Conservation (phyloP, 1,140 invertebrate genomes). For the Temnothorax nylanderi region DNA sequence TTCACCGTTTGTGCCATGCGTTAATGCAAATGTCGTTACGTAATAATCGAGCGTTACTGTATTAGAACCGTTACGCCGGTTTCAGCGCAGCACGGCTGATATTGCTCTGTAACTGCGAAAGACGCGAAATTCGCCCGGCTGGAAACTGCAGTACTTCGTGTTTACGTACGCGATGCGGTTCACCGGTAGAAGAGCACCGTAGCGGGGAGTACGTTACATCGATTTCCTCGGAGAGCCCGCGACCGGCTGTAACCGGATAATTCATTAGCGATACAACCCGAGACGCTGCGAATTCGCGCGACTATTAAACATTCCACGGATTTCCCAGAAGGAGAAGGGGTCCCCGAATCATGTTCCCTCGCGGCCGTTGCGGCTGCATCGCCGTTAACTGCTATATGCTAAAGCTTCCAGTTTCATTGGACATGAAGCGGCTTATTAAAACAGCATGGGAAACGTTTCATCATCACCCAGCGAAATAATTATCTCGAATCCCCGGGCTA, state of each 20-base stretch:
- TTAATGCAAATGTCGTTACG: conserved; percentile 16
- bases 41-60: conserved; percentile 13
- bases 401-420: conserved; percentile 31
- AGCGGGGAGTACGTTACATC: conserved; percentile 28
- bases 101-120: conserved; percentile 5
- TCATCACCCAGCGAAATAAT: not conserved
- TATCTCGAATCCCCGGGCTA: not conserved
- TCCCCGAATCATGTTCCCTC: conserved; percentile 50
- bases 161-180: conserved; percentile 52
- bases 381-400: conserved; percentile 10
- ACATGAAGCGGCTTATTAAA: conserved; percentile 22
- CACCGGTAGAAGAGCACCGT: conserved; percentile 32
- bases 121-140: conserved; percentile 30
- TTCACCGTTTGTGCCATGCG: not conserved
- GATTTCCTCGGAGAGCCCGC: conserved; percentile 63
- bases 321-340: conserved; percentile 25
- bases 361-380: conserved; percentile 1
- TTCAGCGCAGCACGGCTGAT: not conserved
- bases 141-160: conserved; percentile 43
- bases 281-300: conserved; percentile 37
- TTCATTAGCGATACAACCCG: conserved; percentile 62
- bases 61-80: not conserved
- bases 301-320: conserved; percentile 51
- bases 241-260: conserved; percentile 55
- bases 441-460: not conserved